Evolutionary conservation across 1,140 invertebrate species (phyloP), one percentile per base, ranked within the genome.

Genomic region (Pseudomyrmex dendroicus): DNA sequence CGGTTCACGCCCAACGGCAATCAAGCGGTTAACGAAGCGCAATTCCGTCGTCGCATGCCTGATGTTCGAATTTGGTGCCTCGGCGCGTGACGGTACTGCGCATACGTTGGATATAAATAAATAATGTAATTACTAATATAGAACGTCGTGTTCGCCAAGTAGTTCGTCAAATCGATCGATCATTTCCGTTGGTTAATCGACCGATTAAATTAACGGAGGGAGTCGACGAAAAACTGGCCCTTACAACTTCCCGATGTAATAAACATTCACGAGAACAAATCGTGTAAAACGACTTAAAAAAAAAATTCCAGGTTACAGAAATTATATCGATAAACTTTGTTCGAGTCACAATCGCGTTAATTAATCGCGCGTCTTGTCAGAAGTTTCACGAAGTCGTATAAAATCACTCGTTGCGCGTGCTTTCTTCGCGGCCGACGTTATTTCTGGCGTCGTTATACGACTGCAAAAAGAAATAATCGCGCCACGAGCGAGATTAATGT

Each of bases 81-180:
- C 80, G 56, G 46, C 73, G 82, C 87, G 83, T 89, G 84, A 89
- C 84, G 73, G 73, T 80, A 83, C 85, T 84, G 73, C 72, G 66
- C 74, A 80, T 59, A 35, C 35, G 35, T 35, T 35, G 35, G 35
- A 35, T 35, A 35, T 35, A 35, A 35, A 35, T 35, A 35, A 35
- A 35, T 35, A 35, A 35, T 35, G 35, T 35, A 35, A 35, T 35
- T 35, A 35, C 35, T 35, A 35, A 35, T 35, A 35, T 25, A 63
- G 78, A 86, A 80, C 48, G 85, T 72, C 80, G 5, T 4, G 61
- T 88, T 25, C 5, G 35, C 35, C 25, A 25, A 25, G 25, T 25
- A 35, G 35, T 35, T 35, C 4, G 35, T 35, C 4, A 35, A 35
- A 35, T 35, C 35, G 35, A 35, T 5, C 35, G 35, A 35, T 35